Evolutionary conservation across 2,113 vertebrate genomes (phyloP).

Genomic region (Sylvietta virens): DNA sequence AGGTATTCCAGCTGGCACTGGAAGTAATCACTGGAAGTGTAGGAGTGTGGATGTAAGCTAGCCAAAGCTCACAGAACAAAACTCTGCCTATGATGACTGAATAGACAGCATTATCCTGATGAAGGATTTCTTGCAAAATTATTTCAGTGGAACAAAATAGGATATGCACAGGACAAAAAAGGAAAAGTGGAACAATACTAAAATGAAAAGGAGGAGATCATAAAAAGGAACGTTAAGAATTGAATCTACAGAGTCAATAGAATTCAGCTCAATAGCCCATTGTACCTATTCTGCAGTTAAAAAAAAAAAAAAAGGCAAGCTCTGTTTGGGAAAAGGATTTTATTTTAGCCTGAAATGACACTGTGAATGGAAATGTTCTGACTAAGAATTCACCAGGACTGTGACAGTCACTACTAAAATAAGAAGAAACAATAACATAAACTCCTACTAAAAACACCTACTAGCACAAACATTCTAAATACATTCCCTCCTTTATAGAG

Average conservation of each 20-base stretch:
- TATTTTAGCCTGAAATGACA: conserved; percentile 2
- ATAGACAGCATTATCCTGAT: background rate
- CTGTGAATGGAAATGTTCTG: background rate
- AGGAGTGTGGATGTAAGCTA: conserved; percentile 5
- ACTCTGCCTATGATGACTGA: background rate
- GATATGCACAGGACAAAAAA: background rate
- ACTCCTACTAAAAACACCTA: background rate
- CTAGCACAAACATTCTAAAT: conserved; percentile 30
- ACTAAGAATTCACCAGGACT: background rate
- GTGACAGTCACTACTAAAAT: background rate
- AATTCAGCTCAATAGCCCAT: conserved; percentile 3
- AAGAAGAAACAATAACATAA: background rate
- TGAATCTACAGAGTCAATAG: background rate
- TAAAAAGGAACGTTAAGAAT: conserved; percentile 1
- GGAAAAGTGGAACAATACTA: conserved; percentile 9
- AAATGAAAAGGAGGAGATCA: background rate
- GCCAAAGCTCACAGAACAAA: conserved; percentile 21
- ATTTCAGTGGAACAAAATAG: conserved; percentile 23
- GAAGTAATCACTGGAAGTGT: conserved; percentile 24
- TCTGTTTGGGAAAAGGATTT: background rate
- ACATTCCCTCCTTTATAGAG: conserved; percentile 29
- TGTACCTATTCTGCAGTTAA: background rate
- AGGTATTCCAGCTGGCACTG: conserved; percentile 54
- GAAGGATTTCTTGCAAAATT: conserved; percentile 29
- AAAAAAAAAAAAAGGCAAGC: background rate